phyloP scores from a whole-genome alignment of 2,113 vertebrate genomes.

The Cephalophus harveyi region DNA sequence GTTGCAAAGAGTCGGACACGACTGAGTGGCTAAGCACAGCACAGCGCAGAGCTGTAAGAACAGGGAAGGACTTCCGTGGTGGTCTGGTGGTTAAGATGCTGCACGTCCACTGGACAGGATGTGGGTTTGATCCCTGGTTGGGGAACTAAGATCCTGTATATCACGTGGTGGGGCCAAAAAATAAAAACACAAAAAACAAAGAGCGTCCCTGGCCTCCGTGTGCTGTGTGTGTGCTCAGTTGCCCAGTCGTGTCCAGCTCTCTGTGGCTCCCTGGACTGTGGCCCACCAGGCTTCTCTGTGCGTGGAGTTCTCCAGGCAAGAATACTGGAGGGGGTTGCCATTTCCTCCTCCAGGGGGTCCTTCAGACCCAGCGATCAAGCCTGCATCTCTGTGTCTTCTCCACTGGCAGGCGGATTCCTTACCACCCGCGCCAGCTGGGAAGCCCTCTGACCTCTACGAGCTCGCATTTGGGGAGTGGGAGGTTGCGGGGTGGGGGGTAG shows the following conservation, averaged over 20 bases:
- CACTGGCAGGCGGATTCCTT: neutral
- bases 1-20: neutral
- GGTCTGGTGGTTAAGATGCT: neutral
- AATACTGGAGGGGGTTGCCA: neutral
- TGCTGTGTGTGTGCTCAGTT: neutral
- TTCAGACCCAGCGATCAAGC: neutral
- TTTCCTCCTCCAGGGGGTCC: neutral
- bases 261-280: neutral
- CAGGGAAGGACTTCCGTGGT: neutral
- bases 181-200: neutral
- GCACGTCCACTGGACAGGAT: neutral
- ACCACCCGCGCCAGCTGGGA: neutral
- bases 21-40: neutral
- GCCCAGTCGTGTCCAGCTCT: neutral
- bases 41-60: neutral
- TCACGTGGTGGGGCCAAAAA: neutral
- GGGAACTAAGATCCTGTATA: neutral
- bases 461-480: neutral
- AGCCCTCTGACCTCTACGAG: neutral
- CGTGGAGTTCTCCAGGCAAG: neutral
- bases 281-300: neutral
- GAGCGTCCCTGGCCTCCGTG: neutral
- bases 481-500: fast-evolving
- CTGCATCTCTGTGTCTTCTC: neutral
- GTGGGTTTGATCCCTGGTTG: neutral